These are phyloP conservation scores for Drosophila subobscura DNA, from an alignment of 1,140 invertebrate species.

Conservation along the genomic window DNA sequence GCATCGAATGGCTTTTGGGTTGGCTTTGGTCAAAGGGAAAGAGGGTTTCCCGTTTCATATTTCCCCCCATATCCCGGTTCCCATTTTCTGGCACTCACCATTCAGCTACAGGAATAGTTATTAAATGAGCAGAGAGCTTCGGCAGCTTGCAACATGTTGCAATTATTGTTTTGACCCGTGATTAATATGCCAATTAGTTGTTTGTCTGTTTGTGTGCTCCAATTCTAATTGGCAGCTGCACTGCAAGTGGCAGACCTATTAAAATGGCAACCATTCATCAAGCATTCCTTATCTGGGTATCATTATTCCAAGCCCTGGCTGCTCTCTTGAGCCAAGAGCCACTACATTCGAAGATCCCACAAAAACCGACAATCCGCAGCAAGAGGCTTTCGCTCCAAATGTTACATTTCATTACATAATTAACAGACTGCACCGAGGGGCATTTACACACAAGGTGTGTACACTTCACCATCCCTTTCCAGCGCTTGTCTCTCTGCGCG, in stretches of 20 bases:
- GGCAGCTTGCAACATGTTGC: neutral
- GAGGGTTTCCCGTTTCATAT: neutral
- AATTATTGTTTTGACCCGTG: conserved; percentile 14
- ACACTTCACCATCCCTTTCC: no score
- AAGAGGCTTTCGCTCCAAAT: no score
- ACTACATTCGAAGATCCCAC: no score
- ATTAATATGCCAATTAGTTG: conserved; percentile 33
- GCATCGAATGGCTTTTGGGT: conserved; percentile 9
- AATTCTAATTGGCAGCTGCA: conserved; percentile 6
- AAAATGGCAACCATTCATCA: no score
- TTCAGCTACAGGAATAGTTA: conserved; percentile 13
- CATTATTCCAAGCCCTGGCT: no score
- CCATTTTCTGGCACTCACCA: conserved; percentile 10
- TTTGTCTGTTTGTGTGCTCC: conserved; percentile 8
- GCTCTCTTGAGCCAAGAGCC: no score
- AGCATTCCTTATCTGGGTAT: no score
- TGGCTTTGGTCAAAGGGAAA: conserved; percentile 2
- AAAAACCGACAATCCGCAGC: no score
- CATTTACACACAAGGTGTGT: no score
- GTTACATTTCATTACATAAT: no score
- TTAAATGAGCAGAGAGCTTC: conserved; percentile 34
- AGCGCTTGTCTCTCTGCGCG: no score
- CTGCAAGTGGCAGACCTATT: neutral
- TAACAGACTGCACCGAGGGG: no score
- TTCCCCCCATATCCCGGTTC: neutral